Evolutionary conservation across 2,888 invertebrate genomes (phyloP).

Genomic region (Drosophila melanosoma): DNA sequence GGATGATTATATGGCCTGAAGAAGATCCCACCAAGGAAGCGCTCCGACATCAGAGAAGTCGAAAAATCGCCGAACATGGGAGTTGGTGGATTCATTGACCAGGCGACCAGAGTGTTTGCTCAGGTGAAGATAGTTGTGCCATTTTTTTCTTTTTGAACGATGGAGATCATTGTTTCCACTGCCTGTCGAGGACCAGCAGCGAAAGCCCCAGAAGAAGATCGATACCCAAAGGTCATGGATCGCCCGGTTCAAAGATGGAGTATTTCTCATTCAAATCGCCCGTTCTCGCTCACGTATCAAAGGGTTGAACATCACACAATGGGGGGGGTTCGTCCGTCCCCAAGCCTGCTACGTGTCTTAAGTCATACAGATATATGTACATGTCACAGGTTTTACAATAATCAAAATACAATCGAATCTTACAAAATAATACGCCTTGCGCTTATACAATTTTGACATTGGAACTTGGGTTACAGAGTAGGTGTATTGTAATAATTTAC

Average conservation of each 20-base stretch:
- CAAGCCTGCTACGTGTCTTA: conserved; percentile 23
- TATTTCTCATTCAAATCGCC: conserved; percentile 29
- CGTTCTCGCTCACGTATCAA: conserved; percentile 20
- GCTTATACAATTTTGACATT: conserved; percentile 23
- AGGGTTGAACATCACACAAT: conserved; percentile 28
- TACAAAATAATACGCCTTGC: conserved; percentile 39
- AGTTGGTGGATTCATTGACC: conserved; percentile 16
- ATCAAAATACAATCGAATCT: conserved; percentile 49
- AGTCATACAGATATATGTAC: conserved; percentile 44
- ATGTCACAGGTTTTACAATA: conserved; percentile 59
- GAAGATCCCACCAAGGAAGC: conserved; percentile 21
- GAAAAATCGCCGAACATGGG: conserved; percentile 23
- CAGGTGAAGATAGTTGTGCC: conserved; percentile 32
- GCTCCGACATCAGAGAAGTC: conserved; percentile 37
- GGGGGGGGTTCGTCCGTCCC: conserved; percentile 14
- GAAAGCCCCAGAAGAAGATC: conserved; percentile 36
- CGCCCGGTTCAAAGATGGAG: conserved; percentile 16
- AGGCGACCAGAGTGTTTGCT: conserved; percentile 14
- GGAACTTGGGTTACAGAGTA: conserved; percentile 5
- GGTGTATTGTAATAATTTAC: conserved; percentile 20
- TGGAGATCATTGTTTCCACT: conserved; percentile 33
- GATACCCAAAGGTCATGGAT: conserved; percentile 17
- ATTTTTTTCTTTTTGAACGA: conserved; percentile 16
- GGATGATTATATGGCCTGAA: conserved; percentile 16
- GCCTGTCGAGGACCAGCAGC: conserved; percentile 30